phyloP scores from a whole-genome alignment of 2,888 invertebrate species.

The Pasiphila rectangulata region DNA sequence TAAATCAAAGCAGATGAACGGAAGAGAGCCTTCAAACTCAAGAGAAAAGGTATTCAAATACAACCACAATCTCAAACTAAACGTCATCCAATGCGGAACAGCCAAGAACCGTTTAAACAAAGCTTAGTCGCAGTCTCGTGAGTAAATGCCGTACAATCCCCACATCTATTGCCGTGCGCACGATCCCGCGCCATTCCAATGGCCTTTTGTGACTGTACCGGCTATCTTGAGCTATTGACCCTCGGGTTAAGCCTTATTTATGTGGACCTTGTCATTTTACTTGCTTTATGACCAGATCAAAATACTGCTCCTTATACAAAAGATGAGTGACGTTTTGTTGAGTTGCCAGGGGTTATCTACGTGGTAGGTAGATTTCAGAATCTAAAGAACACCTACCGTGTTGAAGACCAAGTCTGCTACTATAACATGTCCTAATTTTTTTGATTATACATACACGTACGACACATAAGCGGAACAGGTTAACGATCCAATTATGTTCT shows the following conservation, averaged over 20 bases:
- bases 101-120: slow-evolving; percentile 63
- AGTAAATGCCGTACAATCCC: slow-evolving; percentile 72
- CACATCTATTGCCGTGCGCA: slow-evolving; percentile 63
- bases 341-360: slow-evolving; percentile 6
- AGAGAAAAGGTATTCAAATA: slow-evolving; percentile 5
- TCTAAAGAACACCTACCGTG: too few relatives aligned
- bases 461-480: too few relatives aligned
- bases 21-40: slow-evolving; percentile 8
- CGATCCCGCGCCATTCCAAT: slow-evolving; percentile 48
- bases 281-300: slow-evolving; percentile 25
- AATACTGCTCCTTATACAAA: slow-evolving; percentile 19
- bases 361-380: slow-evolving; percentile 10
- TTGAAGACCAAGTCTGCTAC: too few relatives aligned
- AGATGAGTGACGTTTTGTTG: slow-evolving; percentile 6
- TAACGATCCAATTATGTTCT: too few relatives aligned
- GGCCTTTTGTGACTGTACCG: slow-evolving; percentile 34
- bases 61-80: slow-evolving; percentile 16
- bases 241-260: slow-evolving; percentile 37
- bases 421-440: too few relatives aligned
- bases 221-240: slow-evolving; percentile 54
- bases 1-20: slow-evolving; percentile 5
- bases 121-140: slow-evolving; percentile 53
- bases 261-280: slow-evolving; percentile 28
- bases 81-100: slow-evolving; percentile 28
- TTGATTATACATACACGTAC: too few relatives aligned